Conservation (phyloP, 2,113 vertebrate genomes). For the Solea senegalensis region DNA sequence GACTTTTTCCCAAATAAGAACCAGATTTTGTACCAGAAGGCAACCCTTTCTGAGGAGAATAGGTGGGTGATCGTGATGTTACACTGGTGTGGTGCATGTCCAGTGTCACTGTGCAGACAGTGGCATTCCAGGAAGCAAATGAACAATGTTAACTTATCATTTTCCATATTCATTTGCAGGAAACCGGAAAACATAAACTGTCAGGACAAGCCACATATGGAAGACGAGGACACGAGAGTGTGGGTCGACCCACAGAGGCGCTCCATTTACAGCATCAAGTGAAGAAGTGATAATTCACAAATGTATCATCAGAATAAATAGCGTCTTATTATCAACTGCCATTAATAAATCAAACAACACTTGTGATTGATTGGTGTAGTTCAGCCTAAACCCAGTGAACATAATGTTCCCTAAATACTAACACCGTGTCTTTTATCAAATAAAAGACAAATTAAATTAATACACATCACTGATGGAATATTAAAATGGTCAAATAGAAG, state of each 20-base stretch:
- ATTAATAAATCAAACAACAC: too few relatives aligned
- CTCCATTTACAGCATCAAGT: slow-evolving; percentile 83
- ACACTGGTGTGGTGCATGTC: too few relatives aligned
- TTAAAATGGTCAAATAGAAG: too few relatives aligned
- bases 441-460: slow-evolving; percentile 61
- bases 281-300: slow-evolving; percentile 62
- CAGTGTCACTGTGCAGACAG: not conserved
- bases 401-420: not conserved
- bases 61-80: slow-evolving; percentile 56
- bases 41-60: slow-evolving; percentile 64
- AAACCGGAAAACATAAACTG: slow-evolving; percentile 11
- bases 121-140: not conserved
- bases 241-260: slow-evolving; percentile 82
- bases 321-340: not conserved
- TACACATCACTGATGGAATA: too few relatives aligned
- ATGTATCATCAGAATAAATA: not conserved
- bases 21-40: slow-evolving; percentile 78
- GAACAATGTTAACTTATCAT: not conserved
- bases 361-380: too few relatives aligned
- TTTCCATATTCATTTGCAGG: slow-evolving; percentile 13
- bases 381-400: too few relatives aligned
- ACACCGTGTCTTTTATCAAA: slow-evolving; percentile 8
- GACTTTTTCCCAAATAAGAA: slow-evolving; percentile 79
- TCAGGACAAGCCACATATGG: slow-evolving; percentile 5
- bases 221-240: slow-evolving; percentile 49